These are phyloP conservation scores for Noctua pronuba DNA, from an alignment of 2,888 invertebrate species.

Conservation along the genomic window DNA sequence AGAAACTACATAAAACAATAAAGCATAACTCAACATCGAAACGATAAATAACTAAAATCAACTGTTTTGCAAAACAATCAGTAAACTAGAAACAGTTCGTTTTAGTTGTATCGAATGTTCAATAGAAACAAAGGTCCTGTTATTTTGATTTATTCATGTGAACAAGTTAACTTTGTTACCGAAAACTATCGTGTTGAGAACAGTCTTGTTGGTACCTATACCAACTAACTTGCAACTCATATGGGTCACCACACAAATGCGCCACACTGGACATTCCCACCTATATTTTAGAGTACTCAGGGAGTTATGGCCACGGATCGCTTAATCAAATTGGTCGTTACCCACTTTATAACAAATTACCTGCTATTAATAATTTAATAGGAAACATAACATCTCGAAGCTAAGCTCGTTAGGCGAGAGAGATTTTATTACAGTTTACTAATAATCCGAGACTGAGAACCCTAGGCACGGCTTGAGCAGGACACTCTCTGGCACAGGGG, in stretches of 20 bases:
- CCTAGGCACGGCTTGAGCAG: constrained; percentile 13
- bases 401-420: constrained; percentile 28
- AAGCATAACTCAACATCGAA: constrained; percentile 31
- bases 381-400: constrained; percentile 17
- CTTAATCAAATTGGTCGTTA: constrained; percentile 21
- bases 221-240: constrained; percentile 42
- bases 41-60: constrained; percentile 16
- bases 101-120: constrained; percentile 27
- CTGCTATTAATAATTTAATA: constrained; percentile 46
- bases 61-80: constrained; percentile 40
- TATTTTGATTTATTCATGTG: constrained; percentile 56
- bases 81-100: constrained; percentile 13
- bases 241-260: constrained; percentile 29
- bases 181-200: constrained; percentile 49
- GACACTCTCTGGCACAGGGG: background rate
- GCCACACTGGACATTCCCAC: constrained; percentile 15
- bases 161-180: constrained; percentile 43
- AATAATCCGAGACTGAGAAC: constrained; percentile 38
- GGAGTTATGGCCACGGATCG: background rate
- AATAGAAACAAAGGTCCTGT: constrained; percentile 47
- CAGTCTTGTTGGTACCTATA: constrained; percentile 46
- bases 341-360: constrained; percentile 37
- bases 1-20: background rate
- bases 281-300: background rate
- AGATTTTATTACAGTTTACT: constrained; percentile 50